phyloP scores from a whole-genome alignment of 1,140 invertebrate genomes.

The Latrodectus geometricus region DNA sequence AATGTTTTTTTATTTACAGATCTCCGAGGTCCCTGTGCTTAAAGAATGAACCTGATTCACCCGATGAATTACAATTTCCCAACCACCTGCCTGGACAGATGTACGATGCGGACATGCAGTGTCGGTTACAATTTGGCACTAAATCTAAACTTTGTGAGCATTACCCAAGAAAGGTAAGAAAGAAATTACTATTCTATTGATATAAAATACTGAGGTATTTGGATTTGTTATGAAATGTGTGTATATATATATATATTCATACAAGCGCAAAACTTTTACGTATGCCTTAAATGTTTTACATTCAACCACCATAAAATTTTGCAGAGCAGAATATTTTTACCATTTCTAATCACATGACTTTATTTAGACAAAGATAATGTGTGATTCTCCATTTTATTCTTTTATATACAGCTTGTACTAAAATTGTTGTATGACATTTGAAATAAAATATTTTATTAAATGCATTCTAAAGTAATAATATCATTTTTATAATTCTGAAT shows the following conservation, averaged over 20 bases:
- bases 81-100: constrained; percentile 75
- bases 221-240: not conserved
- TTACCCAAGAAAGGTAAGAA: constrained; percentile 68
- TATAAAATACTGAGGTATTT: not conserved
- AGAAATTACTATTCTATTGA: constrained; percentile 32
- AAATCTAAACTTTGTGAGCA: constrained; percentile 79
- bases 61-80: constrained; percentile 63
- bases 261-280: not conserved
- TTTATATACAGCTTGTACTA: too few relatives aligned
- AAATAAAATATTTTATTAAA: too few relatives aligned
- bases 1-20: constrained; percentile 57
- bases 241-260: not conserved
- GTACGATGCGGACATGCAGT: constrained; percentile 89
- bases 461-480: too few relatives aligned
- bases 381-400: too few relatives aligned
- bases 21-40: constrained; percentile 67
- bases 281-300: too few relatives aligned
- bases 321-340: too few relatives aligned
- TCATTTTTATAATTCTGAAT: too few relatives aligned
- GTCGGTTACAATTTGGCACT: constrained; percentile 84
- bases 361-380: too few relatives aligned
- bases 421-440: too few relatives aligned
- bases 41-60: constrained; percentile 66
- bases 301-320: too few relatives aligned
- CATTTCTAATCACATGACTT: too few relatives aligned